Evolutionary conservation across 2,797 vertebrate genomes (phyloP).

Genomic region (Macropus fuliginosus): DNA sequence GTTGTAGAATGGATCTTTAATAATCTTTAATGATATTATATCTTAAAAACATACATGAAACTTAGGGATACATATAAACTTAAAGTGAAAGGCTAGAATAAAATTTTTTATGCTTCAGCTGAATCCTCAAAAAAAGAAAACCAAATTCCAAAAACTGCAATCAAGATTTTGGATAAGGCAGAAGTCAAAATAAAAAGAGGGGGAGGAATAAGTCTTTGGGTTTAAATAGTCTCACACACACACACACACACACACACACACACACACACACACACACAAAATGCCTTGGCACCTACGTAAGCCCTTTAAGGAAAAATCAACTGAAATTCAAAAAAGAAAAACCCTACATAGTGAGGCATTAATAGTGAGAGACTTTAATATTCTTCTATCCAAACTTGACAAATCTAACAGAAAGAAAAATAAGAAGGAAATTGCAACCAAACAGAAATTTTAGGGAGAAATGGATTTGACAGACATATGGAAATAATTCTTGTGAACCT

Average conservation of each 20-base stretch:
- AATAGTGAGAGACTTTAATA: neutral
- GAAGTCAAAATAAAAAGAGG: neutral
- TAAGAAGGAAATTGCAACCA: neutral
- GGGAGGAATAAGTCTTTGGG: neutral
- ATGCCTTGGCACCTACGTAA: neutral
- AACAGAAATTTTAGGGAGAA: neutral
- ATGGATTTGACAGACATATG: neutral
- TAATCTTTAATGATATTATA: neutral
- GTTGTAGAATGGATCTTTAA: neutral
- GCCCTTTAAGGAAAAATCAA: neutral
- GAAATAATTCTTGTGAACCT: neutral
- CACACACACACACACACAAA: neutral
- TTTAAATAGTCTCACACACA: neutral
- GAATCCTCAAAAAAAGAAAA: neutral
- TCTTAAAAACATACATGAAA: neutral
- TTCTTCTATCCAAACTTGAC: neutral
- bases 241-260: no score
- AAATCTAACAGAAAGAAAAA: neutral
- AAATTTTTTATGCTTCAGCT: neutral
- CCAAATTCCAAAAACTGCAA: neutral
- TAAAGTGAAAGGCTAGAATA: neutral
- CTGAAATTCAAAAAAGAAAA: neutral
- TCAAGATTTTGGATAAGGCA: neutral
- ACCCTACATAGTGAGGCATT: neutral
- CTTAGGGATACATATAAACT: neutral